Evolutionary conservation across 2,113 vertebrate species (phyloP), one percentile per base, ranked within the genome.

Genomic region (Rhadina sibilatrix): DNA sequence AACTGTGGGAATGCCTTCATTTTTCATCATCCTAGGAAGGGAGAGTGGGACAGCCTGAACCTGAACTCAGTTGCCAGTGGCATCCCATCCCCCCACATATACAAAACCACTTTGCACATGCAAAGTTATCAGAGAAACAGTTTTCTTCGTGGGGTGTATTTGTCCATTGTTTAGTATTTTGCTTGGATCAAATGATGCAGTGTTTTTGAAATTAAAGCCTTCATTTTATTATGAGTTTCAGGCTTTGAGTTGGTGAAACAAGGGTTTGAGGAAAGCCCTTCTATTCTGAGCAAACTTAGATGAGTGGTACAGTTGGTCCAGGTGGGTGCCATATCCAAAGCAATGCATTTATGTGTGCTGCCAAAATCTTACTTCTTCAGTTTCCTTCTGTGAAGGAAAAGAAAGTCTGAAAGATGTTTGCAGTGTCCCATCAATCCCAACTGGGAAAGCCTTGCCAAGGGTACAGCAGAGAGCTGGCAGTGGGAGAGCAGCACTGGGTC

Each of bases 391-490:
- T n/a, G 27, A 33, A 40, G 40, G 40, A 40, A 40, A 40, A 40
- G 40, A 40, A 40, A 12, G 38, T 40, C 13, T 40, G 40, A 47
- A 35, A 66, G 16, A 50, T 47, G 35, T 38, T 80, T 40, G 9
- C 1, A 2, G 37, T 70, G 60, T 69, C 18, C 12, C 19, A 11
- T 56, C 23, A 30, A 12, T 68, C 7, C 15, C 2, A 1, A 6
- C 23, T 4, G 10, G 50, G 35, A 81, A 74, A 35, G 0, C 24
- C 15, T 69, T 0, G 0, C 11, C 18, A 42, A 40, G 22, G 6
- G 2, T 24, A 20, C 31, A 61, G 64, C 31, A 49, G 56, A 24
- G 30, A 59, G 30, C 71, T 2, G 5, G n/a, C 9, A 3, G 16
- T 1, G 0, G 2, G 17, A 31, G 1, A 56, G 46, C 5, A 4